phyloP scores from a whole-genome alignment of 2,797 vertebrate genomes.

The Antrozous pallidus region DNA sequence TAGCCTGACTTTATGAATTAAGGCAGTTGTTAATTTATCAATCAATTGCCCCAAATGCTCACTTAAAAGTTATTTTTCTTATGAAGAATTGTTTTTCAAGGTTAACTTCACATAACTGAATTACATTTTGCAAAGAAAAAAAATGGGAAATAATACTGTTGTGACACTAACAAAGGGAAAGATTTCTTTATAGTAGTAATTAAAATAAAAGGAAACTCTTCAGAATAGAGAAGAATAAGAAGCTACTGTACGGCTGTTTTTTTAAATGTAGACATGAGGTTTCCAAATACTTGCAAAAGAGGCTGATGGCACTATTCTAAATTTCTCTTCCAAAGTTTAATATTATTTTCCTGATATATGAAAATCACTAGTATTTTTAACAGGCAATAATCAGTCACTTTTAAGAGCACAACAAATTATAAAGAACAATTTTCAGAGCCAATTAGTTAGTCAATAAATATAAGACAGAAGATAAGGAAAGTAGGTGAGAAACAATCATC shows the following conservation, averaged over 20 bases:
- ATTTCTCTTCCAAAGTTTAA: slow-evolving; percentile 4
- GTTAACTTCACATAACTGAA: slow-evolving; percentile 12
- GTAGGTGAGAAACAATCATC: background rate
- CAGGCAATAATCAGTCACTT: background rate
- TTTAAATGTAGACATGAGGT: background rate
- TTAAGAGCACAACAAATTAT: background rate
- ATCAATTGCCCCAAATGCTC: background rate
- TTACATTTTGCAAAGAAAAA: background rate
- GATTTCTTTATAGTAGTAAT: background rate
- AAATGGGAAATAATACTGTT: background rate
- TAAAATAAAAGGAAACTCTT: background rate
- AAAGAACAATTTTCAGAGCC: background rate
- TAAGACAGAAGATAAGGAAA: background rate
- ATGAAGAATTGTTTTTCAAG: slow-evolving; percentile 10
- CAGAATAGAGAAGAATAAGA: background rate
- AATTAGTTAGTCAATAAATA: background rate
- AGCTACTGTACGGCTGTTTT: background rate
- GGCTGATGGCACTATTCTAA: background rate
- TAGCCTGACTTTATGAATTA: background rate
- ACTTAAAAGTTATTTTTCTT: background rate
- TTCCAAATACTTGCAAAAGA: background rate
- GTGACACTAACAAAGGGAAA: background rate
- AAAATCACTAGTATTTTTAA: slow-evolving; percentile 10
- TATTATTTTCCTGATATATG: background rate
- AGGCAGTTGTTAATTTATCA: background rate